Conservation (phyloP, 2,888 invertebrate genomes). For the Pristionchus exspectatus region DNA sequence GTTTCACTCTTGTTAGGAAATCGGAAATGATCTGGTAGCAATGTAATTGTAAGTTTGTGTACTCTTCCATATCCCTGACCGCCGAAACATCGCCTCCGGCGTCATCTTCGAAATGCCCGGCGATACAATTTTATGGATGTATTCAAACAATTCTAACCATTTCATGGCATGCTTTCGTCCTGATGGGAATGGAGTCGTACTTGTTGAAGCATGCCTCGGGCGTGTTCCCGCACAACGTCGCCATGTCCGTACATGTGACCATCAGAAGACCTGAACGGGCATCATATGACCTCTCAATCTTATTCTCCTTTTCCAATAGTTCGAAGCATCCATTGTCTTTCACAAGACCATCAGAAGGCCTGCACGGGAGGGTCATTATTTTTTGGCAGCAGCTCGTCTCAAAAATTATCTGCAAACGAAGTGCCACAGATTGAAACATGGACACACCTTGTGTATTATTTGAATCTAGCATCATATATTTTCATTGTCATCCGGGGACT, state of each 20-base stretch:
- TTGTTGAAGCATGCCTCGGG: constrained; percentile 94
- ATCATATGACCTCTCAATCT: too few species aligned
- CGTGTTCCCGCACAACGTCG: constrained; percentile 92
- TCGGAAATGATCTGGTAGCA: too few species aligned
- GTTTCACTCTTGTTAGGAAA: background rate
- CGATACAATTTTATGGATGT: too few species aligned
- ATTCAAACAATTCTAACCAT: constrained; percentile 84
- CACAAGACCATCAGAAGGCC: constrained; percentile 88
- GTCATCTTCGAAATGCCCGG: background rate
- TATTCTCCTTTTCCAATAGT: too few species aligned
- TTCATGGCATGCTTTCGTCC: constrained; percentile 93
- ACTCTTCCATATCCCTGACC: too few species aligned
- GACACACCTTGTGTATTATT: too few species aligned
- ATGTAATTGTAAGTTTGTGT: background rate
- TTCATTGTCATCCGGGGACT: too few species aligned
- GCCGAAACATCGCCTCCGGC: background rate
- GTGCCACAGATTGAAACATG: too few species aligned
- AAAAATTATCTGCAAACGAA: too few species aligned
- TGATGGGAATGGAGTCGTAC: constrained; percentile 92
- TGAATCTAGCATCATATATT: background rate
- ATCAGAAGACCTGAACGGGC: constrained; percentile 88
- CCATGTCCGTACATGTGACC: constrained; percentile 97
- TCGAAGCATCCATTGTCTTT: too few species aligned
- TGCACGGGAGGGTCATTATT: constrained; percentile 80
- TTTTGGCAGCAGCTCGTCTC: background rate